Evolutionary conservation across 2,888 invertebrate genomes (phyloP).

Genomic region (Trimorus sp.): DNA sequence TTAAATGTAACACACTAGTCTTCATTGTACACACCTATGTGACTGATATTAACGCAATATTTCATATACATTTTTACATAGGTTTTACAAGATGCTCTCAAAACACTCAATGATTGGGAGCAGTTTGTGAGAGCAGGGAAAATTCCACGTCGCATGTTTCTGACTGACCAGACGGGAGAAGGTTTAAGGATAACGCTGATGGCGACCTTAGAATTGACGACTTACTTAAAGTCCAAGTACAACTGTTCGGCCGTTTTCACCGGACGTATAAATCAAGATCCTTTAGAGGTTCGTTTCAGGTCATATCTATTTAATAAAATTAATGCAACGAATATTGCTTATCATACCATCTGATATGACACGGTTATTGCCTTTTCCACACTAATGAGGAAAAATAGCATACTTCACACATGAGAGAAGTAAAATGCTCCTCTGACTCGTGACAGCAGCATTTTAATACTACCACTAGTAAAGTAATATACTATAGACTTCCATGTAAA

Average conservation of each 20-base stretch:
- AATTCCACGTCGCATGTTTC: background rate
- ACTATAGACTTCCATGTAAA: no score
- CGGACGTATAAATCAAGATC: constrained; percentile 7
- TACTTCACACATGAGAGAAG: no score
- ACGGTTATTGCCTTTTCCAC: no score
- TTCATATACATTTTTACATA: background rate
- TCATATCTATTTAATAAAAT: background rate
- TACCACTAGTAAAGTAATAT: no score
- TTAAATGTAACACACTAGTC: no score
- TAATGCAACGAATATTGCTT: no score
- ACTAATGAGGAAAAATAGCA: no score
- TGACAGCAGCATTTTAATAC: no score
- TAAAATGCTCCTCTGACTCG: no score
- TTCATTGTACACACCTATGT: background rate
- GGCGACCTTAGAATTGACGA: background rate
- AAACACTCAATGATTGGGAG: background rate
- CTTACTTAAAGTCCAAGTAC: background rate
- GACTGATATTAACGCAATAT: no score
- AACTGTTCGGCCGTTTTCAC: background rate
- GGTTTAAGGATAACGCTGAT: background rate
- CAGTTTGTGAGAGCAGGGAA: background rate
- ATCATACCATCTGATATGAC: no score
- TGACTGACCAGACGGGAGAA: background rate
- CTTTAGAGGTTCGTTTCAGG: constrained; percentile 4
- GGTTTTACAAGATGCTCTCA: background rate